These are phyloP conservation scores for Phorcus lineatus DNA, from an alignment of 2,888 invertebrate genomes.

Conservation along the genomic window DNA sequence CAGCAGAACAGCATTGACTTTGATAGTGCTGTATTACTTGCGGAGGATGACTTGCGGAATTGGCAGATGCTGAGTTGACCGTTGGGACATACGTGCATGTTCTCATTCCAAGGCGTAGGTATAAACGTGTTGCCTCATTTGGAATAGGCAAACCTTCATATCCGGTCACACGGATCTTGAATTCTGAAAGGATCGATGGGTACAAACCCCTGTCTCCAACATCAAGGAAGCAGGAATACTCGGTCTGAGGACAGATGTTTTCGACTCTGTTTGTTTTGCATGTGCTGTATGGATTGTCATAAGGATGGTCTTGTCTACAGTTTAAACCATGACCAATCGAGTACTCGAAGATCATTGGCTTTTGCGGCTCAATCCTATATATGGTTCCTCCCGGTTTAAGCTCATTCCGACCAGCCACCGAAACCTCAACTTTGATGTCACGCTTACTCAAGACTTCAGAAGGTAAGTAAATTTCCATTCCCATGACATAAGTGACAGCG, in stretches of 20 bases:
- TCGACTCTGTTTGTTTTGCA: neutral
- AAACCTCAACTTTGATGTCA: neutral
- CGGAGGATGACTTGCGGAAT: too few species aligned
- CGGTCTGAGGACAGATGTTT: neutral
- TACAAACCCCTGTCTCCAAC: neutral
- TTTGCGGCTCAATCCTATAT: neutral
- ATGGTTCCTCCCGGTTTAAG: neutral
- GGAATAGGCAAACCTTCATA: neutral
- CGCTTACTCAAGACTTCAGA: neutral
- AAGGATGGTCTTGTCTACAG: neutral
- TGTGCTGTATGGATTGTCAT: neutral
- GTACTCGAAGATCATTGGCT: conserved; percentile 6
- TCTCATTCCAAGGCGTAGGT: neutral
- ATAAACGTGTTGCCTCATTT: neutral
- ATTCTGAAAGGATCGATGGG: neutral
- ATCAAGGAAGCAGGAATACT: neutral
- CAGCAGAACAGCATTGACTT: too few species aligned
- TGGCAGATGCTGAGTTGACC: neutral
- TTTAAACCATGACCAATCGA: neutral
- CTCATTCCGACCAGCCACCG: neutral
- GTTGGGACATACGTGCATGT: neutral
- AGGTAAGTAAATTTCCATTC: neutral
- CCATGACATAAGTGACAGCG: neutral
- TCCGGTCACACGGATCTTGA: neutral
- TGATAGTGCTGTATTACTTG: too few species aligned